Evolutionary conservation across 1,140 invertebrate genomes (phyloP), one percentile per base, ranked within the genome.

Genomic region (Achroia grisella): DNA sequence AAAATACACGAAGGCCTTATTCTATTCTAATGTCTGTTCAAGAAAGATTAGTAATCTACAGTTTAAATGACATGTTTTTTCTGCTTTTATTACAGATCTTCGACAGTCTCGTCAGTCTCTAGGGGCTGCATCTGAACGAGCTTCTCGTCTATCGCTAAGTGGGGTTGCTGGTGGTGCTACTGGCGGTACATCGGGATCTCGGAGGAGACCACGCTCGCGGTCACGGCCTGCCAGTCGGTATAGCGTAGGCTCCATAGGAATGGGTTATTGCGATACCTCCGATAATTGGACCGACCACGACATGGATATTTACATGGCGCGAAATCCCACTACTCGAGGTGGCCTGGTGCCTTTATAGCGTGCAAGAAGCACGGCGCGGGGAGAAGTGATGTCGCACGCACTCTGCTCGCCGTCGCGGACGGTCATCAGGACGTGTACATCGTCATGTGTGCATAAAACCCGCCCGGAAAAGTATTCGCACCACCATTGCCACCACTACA

Each of bases 271-370:
- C 70, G 95, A 96, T 67, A 95, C 93, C 64, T 92, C 93, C 30
- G 93, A 96, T 72, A 96, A 96, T 73, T 97, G 95, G 95, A 97
- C 95, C 40, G 96, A 97, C 79, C 95, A 97, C 73, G 95, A 97
- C 72, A 95, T 97, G 92, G 95, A 97, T 58, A 96, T 97, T 63
- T 97, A 97, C 82, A 95, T 96, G 90, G 92, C 95, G 42, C 89
- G 95, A 62, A 97, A 97, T 86, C 92, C 94, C 41, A 96, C 94
- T 10, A 92, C 94, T 32, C 90, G 94, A 63, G 93, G 93, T 61
- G 93, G 93, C 45, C 86, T 95, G 50, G 93, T 96, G 60, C 94
- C 94, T 56, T 90, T 95, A 84, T 94, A 91, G 90, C 86, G 86
- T 61, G 67, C 52, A 42, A 57, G 50, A 43, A 46, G 52, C 27